A percentile compares a stretch with the other conserved stretches of the same genome.
Evolutionary conservation across 2,888 invertebrate genomes (phyloP).

Genomic region (Oxyteleia sp.): DNA sequence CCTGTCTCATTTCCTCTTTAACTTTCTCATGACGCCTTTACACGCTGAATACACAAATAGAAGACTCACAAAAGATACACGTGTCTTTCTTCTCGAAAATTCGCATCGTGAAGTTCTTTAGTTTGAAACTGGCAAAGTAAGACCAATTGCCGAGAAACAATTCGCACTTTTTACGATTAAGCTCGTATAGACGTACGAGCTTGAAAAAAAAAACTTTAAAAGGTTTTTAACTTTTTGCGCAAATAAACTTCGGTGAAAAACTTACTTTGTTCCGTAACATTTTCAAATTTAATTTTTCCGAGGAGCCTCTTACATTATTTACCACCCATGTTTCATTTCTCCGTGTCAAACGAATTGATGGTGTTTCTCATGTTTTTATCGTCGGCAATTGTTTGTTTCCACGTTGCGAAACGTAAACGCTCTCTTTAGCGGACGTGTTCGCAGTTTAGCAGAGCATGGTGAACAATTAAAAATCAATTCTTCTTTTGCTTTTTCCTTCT

Average conservation of each 20-base stretch:
- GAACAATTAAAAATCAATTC: neutral
- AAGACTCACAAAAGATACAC: conserved; percentile 66
- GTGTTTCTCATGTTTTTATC: neutral
- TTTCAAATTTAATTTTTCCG: conserved; percentile 55
- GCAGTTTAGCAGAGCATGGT: neutral
- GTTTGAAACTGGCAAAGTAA: conserved; percentile 64
- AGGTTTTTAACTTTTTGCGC: conserved; percentile 69
- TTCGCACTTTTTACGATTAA: conserved; percentile 72
- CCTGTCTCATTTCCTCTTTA: conserved; percentile 68
- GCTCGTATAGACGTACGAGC: conserved; percentile 50
- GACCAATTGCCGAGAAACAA: conserved; percentile 71
- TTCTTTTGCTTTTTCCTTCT: neutral
- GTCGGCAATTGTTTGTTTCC: neutral
- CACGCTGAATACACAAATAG: conserved; percentile 62
- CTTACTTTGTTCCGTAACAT: conserved; percentile 23
- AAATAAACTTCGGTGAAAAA: conserved; percentile 42
- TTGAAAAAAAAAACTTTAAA: conserved; percentile 46
- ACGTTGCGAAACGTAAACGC: neutral
- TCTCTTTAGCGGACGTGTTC: too few relatives aligned
- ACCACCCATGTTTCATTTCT: conserved; percentile 1
- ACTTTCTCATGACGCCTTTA: conserved; percentile 54
- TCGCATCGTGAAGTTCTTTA: conserved; percentile 67
- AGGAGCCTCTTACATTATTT: conserved; percentile 43
- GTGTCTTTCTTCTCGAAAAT: conserved; percentile 66
- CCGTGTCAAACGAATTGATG: neutral